Evolutionary conservation across 2,888 invertebrate species (phyloP).

Genomic region (Spodoptera picta): DNA sequence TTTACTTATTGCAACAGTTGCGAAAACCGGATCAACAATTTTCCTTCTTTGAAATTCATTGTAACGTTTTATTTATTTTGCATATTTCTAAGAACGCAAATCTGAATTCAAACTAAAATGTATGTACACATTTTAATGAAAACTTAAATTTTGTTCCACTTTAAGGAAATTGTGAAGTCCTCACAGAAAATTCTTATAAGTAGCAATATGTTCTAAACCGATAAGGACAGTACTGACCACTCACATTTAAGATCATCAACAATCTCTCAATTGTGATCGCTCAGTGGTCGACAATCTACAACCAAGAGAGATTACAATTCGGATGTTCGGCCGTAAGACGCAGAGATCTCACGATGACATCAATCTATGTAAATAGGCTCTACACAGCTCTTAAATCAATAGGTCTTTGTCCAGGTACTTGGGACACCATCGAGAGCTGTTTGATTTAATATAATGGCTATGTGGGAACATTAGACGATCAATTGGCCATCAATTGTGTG

Average conservation of each 20-base stretch:
- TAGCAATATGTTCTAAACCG: no score
- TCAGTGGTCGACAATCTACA: slow-evolving; percentile 5
- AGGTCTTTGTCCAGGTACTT: slow-evolving; percentile 83
- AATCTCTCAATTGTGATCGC: slow-evolving; percentile 7
- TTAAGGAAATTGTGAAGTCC: no score
- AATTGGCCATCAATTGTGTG: slow-evolving; percentile 84
- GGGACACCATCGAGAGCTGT: slow-evolving; percentile 66
- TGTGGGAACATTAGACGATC: slow-evolving; percentile 83
- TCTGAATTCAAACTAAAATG: no score
- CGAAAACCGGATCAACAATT: neutral
- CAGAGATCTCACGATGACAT: slow-evolving; percentile 55
- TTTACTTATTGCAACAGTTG: slow-evolving; percentile 24
- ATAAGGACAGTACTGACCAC: no score
- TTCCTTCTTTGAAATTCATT: no score
- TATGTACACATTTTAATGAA: no score
- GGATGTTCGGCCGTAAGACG: slow-evolving; percentile 30
- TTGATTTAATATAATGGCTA: slow-evolving; percentile 87
- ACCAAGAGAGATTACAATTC: slow-evolving; percentile 42
- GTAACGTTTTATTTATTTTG: no score
- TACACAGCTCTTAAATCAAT: slow-evolving; percentile 80
- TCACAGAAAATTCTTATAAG: no score
- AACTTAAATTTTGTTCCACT: no score
- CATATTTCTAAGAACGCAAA: no score
- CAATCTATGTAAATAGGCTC: slow-evolving; percentile 72
- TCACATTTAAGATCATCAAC: slow-evolving; percentile 7